Evolutionary conservation across 2,113 vertebrate species (phyloP), one percentile per base, ranked within the genome.

Genomic region (Hippocampus guttulatus): DNA sequence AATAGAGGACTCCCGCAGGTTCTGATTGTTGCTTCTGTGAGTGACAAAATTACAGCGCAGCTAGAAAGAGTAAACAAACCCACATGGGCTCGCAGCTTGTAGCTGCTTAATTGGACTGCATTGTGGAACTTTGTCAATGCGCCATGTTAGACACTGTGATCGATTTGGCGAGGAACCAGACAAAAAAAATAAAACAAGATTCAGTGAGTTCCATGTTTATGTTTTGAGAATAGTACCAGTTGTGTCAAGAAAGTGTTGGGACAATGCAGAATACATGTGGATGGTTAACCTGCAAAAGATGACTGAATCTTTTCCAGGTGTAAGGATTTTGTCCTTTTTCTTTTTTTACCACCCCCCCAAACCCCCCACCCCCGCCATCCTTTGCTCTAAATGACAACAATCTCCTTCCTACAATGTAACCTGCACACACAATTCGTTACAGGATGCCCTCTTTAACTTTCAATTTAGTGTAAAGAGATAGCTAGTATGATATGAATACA

Each of bases 91-190:
- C 83, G 41, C 84, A 80, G 84, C 81, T 61, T 58, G 85, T 2
- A 38, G 64, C 76, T 40, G 51, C 55, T 74, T 87, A 84, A 87
- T 81, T 88, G 87, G 84, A 60, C 58, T 41, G 30, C 75, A 74
- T 78, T 77, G 70, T 80, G 75, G 67, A 74, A 71, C 75, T 41
- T 70, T 78, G 71, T 81, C 81, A 67, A 51, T 40, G 12, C 25
- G 1, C 27, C 9, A 18, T 64, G 38, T 78, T 64, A 15, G 10
- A 49, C 33, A 62, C 67, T 76, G 61, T 67, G 55, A 83, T 71
- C 51, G 58, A 61, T 58, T 67, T 79, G 75, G 70, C 70, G 12
- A 20, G 1, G 12, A 27, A 66, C 69, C 70, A 73, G 67, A 51
- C 30, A 58, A 23, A 67, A 63, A 40, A 63, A 62, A 23, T 62